Evolutionary conservation across 2,113 vertebrate genomes (phyloP).

Genomic region (Aegotheles bennettii): DNA sequence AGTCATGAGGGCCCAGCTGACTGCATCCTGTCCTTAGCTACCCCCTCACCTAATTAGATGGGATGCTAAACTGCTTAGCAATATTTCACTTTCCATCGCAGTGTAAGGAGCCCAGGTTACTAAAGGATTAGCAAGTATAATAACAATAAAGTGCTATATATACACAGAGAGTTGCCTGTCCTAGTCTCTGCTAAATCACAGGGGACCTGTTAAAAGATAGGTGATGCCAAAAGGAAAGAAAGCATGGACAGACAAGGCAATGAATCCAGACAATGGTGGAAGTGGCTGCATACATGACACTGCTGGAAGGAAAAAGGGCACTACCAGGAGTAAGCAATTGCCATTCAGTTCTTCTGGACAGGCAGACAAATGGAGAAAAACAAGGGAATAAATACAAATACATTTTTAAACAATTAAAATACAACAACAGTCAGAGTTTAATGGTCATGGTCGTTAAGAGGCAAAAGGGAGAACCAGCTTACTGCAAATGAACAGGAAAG

Average conservation of each 20-base stretch:
- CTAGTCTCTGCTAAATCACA: neutral
- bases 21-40: neutral
- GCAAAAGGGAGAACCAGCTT: neutral
- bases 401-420: neutral
- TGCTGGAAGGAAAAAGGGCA: neutral
- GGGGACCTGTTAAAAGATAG: neutral
- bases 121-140: conserved; percentile 7
- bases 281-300: neutral
- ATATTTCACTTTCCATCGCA: conserved; percentile 34
- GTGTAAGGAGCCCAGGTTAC: conserved; percentile 20
- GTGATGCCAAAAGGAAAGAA: neutral
- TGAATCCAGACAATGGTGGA: neutral
- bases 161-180: neutral
- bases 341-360: neutral
- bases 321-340: neutral
- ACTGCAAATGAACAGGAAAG: neutral
- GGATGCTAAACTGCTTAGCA: conserved; percentile 45
- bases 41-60: conserved; percentile 5
- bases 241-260: neutral
- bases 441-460: neutral
- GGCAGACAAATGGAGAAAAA: neutral
- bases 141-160: neutral
- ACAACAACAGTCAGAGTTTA: neutral
- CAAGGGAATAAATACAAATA: neutral
- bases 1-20: neutral